Base-by-base conservation (phyloP, 2,888 invertebrate genomes). In the Heliconius charithonia region DNA sequence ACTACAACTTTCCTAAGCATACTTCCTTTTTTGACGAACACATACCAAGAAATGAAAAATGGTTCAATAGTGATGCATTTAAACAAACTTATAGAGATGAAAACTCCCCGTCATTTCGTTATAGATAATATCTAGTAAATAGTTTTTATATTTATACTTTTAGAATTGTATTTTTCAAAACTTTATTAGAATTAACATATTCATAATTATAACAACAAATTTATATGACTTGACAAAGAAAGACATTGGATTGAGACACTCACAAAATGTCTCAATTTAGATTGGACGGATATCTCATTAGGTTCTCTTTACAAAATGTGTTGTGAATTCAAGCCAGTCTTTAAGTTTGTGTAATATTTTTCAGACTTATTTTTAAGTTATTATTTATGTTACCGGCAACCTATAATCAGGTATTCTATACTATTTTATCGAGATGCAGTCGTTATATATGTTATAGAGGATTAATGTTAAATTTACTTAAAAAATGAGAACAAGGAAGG, bases 41-140 rank as follows among this genome's bases (percentile, higher is more conserved):
- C 66, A 84, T 86, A n/a, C 88, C 88, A 41, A 75, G 85, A 62
- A 80, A 82, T 16, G 82, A 83, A 66, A 82, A 84, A 25, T 88
- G 86, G 87, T 87, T 83, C 77, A 84, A 84, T 81, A 79, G 82
- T 51, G 78, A 83, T 70, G 81, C 79, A 67, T 41, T 73, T 75
- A 82, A 79, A 73, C 66, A 76, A 69, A 72, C 59, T 73, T 80
- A 79, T 65, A 79, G 65, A 45, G 66, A 77, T 37, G 72, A 63
- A 79, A 75, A 75, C n/a, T 71, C 81, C 32, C 66, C 77, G 25
- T 71, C 75, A 25, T 29, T 75, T 37, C 70, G 79, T 71, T 81
- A 80, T 71, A 82, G 80, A 79, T 81, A 72, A 78, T 13, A 65
- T 59, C 7, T 16, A 72, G 32, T 32, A 45, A 12, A 19, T 56